phyloP scores from a whole-genome alignment of 2,797 vertebrate genomes.

The Eremophila alpestris region DNA sequence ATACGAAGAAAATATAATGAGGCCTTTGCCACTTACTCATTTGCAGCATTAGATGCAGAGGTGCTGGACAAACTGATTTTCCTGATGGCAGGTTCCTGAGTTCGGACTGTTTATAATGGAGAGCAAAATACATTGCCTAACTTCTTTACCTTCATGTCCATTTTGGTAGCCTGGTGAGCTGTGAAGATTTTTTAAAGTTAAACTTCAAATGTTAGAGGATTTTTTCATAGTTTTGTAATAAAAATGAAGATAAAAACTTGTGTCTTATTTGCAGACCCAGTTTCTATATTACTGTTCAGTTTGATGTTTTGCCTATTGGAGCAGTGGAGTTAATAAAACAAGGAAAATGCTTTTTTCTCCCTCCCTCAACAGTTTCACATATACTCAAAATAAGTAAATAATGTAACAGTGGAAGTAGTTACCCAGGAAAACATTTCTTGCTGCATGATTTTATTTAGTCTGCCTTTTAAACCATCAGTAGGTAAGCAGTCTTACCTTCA shows the following conservation, averaged over 20 bases:
- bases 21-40: not conserved
- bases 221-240: conserved; percentile 6
- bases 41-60: not conserved
- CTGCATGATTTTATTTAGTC: not conserved
- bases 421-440: not conserved
- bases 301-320: not conserved
- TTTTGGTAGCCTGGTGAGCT: not conserved
- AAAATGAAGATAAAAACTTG: not conserved
- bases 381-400: not conserved
- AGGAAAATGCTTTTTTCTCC: not conserved
- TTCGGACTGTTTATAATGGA: not conserved
- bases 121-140: not conserved
- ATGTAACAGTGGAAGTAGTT: not conserved
- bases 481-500: not conserved
- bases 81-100: not conserved
- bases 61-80: not conserved
- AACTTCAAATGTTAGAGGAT: not conserved
- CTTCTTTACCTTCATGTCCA: not conserved
- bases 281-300: not conserved
- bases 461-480: not conserved
- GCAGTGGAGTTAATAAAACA: not conserved
- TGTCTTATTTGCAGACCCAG: not conserved
- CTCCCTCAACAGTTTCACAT: not conserved
- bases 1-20: not conserved
- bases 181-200: not conserved